Evolutionary conservation across 2,888 invertebrate species (phyloP).

Genomic region (Drosophila nr. perissopoda): DNA sequence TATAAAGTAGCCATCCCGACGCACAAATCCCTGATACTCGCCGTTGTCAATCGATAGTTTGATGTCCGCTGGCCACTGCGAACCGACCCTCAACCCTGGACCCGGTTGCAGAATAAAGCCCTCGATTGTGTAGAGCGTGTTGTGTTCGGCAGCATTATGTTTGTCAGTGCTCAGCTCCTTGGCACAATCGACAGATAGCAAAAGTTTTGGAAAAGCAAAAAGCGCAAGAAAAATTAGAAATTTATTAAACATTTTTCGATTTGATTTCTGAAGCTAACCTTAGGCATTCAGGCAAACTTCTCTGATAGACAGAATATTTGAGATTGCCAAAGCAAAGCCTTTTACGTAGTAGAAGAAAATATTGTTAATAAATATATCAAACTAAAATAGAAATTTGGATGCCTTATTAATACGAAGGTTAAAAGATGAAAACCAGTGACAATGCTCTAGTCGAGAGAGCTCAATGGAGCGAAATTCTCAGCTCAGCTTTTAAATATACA

Average conservation of each 20-base stretch:
- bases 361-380: not conserved
- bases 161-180: not conserved
- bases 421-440: not conserved
- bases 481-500: no score
- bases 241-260: conserved; percentile 47
- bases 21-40: conserved; percentile 93
- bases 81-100: not conserved
- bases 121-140: conserved; percentile 29
- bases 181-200: not conserved
- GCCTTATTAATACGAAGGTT: not conserved
- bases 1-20: conserved; percentile 95
- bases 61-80: conserved; percentile 31
- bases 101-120: conserved; percentile 37
- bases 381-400: not conserved
- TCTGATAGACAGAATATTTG: not conserved
- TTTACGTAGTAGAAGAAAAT: not conserved
- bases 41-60: conserved; percentile 95
- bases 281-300: not conserved
- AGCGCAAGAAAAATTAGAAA: conserved; percentile 21
- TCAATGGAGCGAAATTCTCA: not conserved
- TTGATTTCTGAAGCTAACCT: conserved; percentile 2
- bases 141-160: rapidly evolving
- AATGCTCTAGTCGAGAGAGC: not conserved
- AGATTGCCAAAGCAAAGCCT: not conserved
- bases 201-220: not conserved